These are phyloP conservation scores for Phasia obesa DNA, from an alignment of 2,888 invertebrate species.

Conservation along the genomic window DNA sequence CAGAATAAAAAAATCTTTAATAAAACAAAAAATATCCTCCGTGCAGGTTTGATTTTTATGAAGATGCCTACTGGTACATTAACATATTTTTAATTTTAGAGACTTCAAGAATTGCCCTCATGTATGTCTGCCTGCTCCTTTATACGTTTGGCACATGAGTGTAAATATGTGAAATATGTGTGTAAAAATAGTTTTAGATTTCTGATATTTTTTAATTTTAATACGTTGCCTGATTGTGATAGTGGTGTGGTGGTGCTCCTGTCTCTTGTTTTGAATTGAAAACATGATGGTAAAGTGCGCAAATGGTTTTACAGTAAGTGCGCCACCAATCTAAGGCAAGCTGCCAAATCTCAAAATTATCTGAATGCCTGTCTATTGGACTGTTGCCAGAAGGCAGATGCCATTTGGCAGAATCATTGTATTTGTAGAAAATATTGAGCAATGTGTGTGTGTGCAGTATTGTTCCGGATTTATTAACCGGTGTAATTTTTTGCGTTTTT, in stretches of 20 bases:
- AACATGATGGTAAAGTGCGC: slow-evolving; percentile 57
- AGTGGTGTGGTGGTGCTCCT: slow-evolving; percentile 31
- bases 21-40: background rate
- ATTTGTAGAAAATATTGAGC: slow-evolving; percentile 12
- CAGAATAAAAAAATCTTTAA: background rate
- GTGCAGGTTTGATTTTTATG: too few relatives aligned
- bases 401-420: slow-evolving; percentile 32
- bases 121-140: too few relatives aligned
- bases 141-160: background rate
- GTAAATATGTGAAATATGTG: background rate
- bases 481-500: slow-evolving; percentile 62
- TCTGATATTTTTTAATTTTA: background rate
- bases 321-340: slow-evolving; percentile 51
- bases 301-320: slow-evolving; percentile 58
- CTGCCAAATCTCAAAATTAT: slow-evolving; percentile 21
- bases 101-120: background rate
- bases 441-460: slow-evolving; percentile 24
- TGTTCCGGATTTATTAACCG: slow-evolving; percentile 65
- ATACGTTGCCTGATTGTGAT: slow-evolving; percentile 9
- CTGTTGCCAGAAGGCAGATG: slow-evolving; percentile 57
- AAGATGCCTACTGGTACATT: too few relatives aligned
- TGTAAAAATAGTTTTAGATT: slow-evolving; percentile 5
- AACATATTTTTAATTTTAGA: too few relatives aligned
- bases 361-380: slow-evolving; percentile 8
- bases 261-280: background rate